These are phyloP conservation scores for Oryzias curvinotus DNA, from an alignment of 2,113 vertebrate genomes.

Conservation along the genomic window DNA sequence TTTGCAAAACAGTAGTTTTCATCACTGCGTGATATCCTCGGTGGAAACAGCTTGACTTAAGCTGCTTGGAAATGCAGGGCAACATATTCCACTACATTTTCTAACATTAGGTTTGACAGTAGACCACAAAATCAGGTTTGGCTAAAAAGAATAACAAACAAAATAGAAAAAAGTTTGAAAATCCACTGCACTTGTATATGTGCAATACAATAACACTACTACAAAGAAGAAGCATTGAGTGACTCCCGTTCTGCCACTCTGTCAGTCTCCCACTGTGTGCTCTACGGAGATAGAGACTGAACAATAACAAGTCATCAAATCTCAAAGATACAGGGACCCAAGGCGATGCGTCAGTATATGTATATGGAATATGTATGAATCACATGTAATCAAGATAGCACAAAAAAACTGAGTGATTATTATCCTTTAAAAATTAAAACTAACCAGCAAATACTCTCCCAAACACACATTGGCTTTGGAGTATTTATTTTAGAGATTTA, in stretches of 20 bases:
- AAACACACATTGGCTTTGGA: no score
- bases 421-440: no score
- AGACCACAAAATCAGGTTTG: slow-evolving; percentile 10
- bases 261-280: slow-evolving; percentile 27
- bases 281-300: slow-evolving; percentile 52
- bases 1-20: slow-evolving; percentile 30
- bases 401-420: neutral
- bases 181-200: slow-evolving; percentile 2
- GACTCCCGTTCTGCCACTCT: slow-evolving; percentile 20
- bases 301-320: slow-evolving; percentile 37
- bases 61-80: slow-evolving; percentile 11
- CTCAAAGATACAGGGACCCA: slow-evolving; percentile 68
- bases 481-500: no score
- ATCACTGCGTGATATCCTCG: slow-evolving; percentile 28
- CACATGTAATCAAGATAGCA: slow-evolving; percentile 47
- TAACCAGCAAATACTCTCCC: no score
- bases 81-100: slow-evolving; percentile 19
- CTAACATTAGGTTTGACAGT: slow-evolving; percentile 29
- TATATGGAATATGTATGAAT: no score
- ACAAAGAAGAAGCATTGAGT: slow-evolving; percentile 8
- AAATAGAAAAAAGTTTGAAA: slow-evolving; percentile 10
- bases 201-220: slow-evolving; percentile 11
- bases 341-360: slow-evolving; percentile 74
- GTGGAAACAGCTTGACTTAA: slow-evolving; percentile 22
- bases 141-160: slow-evolving; percentile 1